Evolutionary conservation across 2,113 vertebrate genomes (phyloP).

Genomic region (Puma concolor): DNA sequence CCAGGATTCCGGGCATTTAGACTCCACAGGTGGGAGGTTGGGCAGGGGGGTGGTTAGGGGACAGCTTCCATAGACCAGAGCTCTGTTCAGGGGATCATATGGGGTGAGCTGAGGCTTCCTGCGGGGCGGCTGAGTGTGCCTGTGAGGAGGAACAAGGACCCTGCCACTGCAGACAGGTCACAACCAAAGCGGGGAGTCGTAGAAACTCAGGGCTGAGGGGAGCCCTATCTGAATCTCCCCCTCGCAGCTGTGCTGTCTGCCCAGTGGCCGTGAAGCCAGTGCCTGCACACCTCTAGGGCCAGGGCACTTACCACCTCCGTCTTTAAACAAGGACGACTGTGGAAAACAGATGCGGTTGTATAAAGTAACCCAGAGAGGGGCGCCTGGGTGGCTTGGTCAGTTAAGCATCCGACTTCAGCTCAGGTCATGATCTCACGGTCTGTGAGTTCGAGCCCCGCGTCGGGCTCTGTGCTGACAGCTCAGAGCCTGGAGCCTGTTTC

Average conservation of each 20-base stretch:
- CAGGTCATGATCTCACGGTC: too few species aligned
- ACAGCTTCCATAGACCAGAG: constrained; percentile 48
- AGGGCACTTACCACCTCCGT: background rate
- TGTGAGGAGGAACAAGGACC: background rate
- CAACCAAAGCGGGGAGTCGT: background rate
- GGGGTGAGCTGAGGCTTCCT: background rate
- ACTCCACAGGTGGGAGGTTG: constrained; percentile 84
- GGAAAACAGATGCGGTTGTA: background rate
- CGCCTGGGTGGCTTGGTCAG: too few species aligned
- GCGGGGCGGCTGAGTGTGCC: too few species aligned
- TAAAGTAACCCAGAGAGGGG: background rate
- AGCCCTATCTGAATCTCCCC: background rate
- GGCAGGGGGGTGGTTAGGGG: background rate
- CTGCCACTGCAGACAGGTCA: background rate
- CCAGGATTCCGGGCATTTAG: constrained; percentile 81
- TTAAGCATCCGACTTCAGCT: too few species aligned
- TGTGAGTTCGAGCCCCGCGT: too few species aligned
- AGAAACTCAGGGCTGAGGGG: background rate
- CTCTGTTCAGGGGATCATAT: background rate
- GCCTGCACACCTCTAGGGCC: background rate
- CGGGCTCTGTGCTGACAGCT: too few species aligned
- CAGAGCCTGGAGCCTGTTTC: too few species aligned
- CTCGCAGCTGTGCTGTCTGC: background rate
- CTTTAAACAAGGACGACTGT: background rate
- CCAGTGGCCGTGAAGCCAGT: background rate